Evolutionary conservation across 2,888 invertebrate species (phyloP), one percentile per base, ranked within the genome.

Genomic region (Clunio marinus): DNA sequence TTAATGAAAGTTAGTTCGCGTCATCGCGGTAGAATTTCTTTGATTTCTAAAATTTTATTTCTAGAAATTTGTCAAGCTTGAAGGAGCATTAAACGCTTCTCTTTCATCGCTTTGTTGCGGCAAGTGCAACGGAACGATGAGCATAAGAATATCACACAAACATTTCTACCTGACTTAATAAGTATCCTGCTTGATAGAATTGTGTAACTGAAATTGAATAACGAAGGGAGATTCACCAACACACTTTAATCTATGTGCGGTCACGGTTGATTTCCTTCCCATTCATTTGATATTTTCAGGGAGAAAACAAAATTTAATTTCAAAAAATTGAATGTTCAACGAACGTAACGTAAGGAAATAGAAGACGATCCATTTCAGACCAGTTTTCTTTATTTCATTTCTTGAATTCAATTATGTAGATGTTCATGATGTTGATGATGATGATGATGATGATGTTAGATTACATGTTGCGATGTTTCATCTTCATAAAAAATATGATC

Each of bases 251-350:
- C 13, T 17, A 17, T 8, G 22, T 66, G 66, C 66, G 66, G 66
- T 66, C 35, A 66, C 35, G 66, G 20, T 55, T 55, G 66, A 66
- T 66, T 66, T 66, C 66, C 66, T 66, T 45, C 46, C 46, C 46
- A 27, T 55, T 66, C 66, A 66, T 24, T 35, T 27, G 20, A 17
- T 35, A 58, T 37, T 32, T n/a, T 25, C 20, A 25, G 10, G 24
- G 10, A 51, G 45, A 65, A 66, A n/a, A 55, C 20, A 66, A 51
- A 66, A 55, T 66, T 66, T 55, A 66, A 55, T 66, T 46, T 66
- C 55, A 65, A n/a, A n/a, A n/a, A n/a, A 66, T 66, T 55, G 63
- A n/a, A n/a, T n/a, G n/a, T n/a, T n/a, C n/a, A n/a, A n/a, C 15
- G 51, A 51, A 51, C 22, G 51, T 13, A n/a, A 35, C 1, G 17